A percentile compares a stretch with the other conserved stretches of the same genome.
These are phyloP conservation scores for Drosophila pruinosa DNA, from an alignment of 1,140 invertebrate species.

Conservation along the genomic window DNA sequence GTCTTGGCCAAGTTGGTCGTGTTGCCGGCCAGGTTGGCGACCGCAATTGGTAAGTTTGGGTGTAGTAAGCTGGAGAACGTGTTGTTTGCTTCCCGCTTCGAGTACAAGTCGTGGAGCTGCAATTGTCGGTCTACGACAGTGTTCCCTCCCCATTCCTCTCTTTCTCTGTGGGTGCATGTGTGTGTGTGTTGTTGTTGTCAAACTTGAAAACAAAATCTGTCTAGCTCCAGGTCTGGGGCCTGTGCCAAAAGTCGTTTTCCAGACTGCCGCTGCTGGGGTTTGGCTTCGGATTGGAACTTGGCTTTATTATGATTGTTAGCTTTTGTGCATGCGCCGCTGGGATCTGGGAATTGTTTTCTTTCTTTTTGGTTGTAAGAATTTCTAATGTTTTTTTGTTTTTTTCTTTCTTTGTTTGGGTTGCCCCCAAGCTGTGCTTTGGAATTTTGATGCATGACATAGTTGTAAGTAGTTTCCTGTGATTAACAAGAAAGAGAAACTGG, in stretches of 20 bases:
- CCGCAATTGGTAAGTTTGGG: constrained; percentile 54
- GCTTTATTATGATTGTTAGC: constrained; percentile 44
- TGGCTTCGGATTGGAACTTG: constrained; percentile 25
- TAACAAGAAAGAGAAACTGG: constrained; percentile 66
- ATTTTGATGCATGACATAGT: constrained; percentile 44
- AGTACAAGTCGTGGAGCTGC: constrained; percentile 51
- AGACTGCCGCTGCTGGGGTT: constrained; percentile 19
- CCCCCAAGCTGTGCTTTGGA: constrained; percentile 44
- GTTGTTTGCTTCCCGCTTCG: constrained; percentile 70
- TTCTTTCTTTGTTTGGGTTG: constrained; percentile 39
- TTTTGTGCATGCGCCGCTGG: constrained; percentile 28
- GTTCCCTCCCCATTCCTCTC: background rate
- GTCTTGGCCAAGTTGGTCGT: constrained; percentile 10
- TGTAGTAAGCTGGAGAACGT: constrained; percentile 56
- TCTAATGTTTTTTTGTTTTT: constrained; percentile 59
- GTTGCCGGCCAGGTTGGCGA: constrained; percentile 41
- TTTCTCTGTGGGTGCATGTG: constrained; percentile 3
- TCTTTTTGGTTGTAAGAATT: constrained; percentile 53
- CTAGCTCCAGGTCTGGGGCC: constrained; percentile 6
- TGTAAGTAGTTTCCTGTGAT: constrained; percentile 62
- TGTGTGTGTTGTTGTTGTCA: too few relatives aligned
- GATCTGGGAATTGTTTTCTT: constrained; percentile 43
- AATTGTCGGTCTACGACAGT: constrained; percentile 54
- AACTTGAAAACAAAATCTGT: constrained; percentile 16
- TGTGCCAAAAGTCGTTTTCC: constrained; percentile 65